Conservation (phyloP, 2,888 invertebrate species). For the Resseliella maxima region DNA sequence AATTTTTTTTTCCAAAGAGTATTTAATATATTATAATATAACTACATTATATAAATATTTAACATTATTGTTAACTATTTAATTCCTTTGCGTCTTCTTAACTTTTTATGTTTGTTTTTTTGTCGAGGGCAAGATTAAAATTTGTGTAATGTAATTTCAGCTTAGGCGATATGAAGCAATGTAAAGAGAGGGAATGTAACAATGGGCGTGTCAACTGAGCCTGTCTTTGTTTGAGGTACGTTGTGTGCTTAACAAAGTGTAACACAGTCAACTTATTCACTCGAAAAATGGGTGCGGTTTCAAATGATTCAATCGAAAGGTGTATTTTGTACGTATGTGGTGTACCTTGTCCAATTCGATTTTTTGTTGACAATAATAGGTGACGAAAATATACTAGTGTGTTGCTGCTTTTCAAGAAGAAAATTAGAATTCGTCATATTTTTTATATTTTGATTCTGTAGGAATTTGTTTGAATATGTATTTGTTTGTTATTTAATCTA, state of each 20-base stretch:
- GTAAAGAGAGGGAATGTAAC: background rate
- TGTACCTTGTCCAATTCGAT: background rate
- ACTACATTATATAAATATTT: too few species aligned
- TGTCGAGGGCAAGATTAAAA: background rate
- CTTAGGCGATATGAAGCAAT: background rate
- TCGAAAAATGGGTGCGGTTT: conserved; percentile 38
- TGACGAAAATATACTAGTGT: background rate
- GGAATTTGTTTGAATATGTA: too few species aligned
- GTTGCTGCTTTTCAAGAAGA: background rate
- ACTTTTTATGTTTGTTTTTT: background rate
- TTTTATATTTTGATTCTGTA: background rate
- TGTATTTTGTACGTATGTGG: background rate
- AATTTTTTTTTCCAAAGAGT: too few species aligned
- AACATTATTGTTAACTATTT: background rate
- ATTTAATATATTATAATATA: too few species aligned
- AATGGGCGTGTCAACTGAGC: conserved; percentile 30
- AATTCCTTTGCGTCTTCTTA: conserved; percentile 30
- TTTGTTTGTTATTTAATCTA: too few species aligned
- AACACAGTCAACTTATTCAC: background rate
- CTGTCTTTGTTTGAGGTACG: background rate
- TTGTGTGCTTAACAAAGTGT: background rate
- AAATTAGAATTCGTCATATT: conserved; percentile 23
- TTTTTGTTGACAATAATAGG: background rate
- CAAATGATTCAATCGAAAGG: conserved; percentile 45
- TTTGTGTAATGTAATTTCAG: background rate